A percentile compares a stretch with the other conserved stretches of the same genome.
phyloP scores from a whole-genome alignment of 2,797 vertebrate genomes.

The Gymnothorax javanicus region DNA sequence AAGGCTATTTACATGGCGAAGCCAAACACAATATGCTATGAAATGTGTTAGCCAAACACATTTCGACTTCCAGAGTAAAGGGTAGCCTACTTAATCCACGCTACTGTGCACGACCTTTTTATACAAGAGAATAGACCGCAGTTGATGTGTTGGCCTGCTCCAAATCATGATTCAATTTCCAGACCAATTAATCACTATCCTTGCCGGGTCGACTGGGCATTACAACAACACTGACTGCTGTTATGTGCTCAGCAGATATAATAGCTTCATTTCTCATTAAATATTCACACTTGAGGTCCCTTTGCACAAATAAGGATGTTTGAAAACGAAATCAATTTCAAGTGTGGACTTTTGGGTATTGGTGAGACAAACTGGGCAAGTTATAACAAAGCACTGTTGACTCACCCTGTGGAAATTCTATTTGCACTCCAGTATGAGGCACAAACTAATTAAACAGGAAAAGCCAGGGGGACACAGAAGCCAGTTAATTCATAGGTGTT shows the following conservation, averaged over 20 bases:
- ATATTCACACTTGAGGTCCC: conserved; percentile 2
- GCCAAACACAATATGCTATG: background rate
- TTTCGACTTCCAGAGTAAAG: background rate
- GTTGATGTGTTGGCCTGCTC: conserved; percentile 12
- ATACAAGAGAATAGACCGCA: conserved; percentile 5
- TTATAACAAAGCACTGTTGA: conserved; percentile 15
- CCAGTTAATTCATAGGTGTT: background rate
- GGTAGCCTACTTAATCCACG: too few species aligned
- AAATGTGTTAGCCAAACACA: background rate
- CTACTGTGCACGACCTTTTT: background rate
- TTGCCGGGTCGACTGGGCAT: conserved; percentile 23
- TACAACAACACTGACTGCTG: conserved; percentile 16
- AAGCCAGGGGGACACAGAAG: background rate
- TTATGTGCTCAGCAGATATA: conserved; percentile 21
- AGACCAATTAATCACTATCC: conserved; percentile 32
- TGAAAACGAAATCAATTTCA: background rate
- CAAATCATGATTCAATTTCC: conserved; percentile 21
- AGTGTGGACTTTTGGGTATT: background rate
- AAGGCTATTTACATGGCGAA: background rate
- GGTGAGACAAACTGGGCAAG: background rate
- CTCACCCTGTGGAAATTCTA: background rate
- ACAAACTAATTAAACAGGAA: too few species aligned
- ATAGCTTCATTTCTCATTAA: conserved; percentile 29
- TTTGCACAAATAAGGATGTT: background rate
- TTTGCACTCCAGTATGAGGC: background rate